Conservation (phyloP, 2,113 vertebrate genomes). For the Diadophis punctatus region DNA sequence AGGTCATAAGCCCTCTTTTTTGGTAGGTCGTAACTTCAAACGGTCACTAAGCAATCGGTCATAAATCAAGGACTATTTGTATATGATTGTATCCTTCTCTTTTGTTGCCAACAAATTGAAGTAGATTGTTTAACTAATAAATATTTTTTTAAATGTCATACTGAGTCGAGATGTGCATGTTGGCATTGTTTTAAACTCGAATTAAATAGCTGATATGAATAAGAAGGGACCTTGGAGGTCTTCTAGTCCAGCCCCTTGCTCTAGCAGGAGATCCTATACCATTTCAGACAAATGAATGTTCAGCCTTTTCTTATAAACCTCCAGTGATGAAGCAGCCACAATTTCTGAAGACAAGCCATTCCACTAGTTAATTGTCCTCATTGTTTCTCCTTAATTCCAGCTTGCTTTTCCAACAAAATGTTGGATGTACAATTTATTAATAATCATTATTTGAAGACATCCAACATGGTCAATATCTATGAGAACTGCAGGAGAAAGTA, state of each 20-base stretch:
- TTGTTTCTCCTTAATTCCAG: too few relatives aligned
- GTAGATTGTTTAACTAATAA: not conserved
- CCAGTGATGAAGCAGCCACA: too few relatives aligned
- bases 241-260: too few relatives aligned
- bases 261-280: too few relatives aligned
- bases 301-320: too few relatives aligned
- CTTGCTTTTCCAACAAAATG: not conserved
- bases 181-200: not conserved
- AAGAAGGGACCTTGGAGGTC: too few relatives aligned
- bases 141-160: not conserved
- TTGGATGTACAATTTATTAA: not conserved
- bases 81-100: not conserved
- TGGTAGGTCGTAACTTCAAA: not conserved
- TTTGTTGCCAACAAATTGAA: not conserved
- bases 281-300: too few relatives aligned
- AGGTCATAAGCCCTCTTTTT: not conserved
- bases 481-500: conserved; percentile 14
- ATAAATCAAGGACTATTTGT: not conserved
- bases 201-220: too few relatives aligned
- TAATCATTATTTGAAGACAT: not conserved
- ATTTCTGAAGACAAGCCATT: too few relatives aligned
- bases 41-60: not conserved
- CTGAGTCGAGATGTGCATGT: not conserved
- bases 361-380: too few relatives aligned
- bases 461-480: not conserved